A percentile compares a stretch with the other conserved stretches of the same genome.
Conservation (phyloP, 2,888 invertebrate genomes). For the Steinernema hermaphroditum region DNA sequence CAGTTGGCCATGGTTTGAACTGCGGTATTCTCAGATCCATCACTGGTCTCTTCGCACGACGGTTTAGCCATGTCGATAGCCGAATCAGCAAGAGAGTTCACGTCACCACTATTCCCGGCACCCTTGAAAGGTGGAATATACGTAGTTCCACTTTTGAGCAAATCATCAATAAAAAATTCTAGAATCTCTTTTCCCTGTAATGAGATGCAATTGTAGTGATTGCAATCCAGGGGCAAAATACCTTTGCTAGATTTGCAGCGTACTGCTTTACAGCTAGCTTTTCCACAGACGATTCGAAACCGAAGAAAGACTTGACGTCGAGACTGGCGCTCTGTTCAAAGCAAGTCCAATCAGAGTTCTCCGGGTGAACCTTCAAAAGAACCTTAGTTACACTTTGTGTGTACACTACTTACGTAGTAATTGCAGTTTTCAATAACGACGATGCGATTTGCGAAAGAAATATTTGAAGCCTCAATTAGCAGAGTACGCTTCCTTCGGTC, state of each 20-base stretch:
- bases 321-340: slow-evolving; percentile 89
- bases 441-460: slow-evolving; percentile 83
- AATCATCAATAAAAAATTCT: slow-evolving; percentile 81
- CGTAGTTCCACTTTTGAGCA: slow-evolving; percentile 77
- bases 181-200: slow-evolving; percentile 87
- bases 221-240: too few relatives aligned
- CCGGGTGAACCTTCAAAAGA: slow-evolving; percentile 80
- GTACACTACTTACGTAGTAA: slow-evolving; percentile 81
- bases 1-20: slow-evolving; percentile 12
- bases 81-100: slow-evolving; percentile 49
- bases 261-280: slow-evolving; percentile 95
- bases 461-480: slow-evolving; percentile 87
- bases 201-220: too few relatives aligned
- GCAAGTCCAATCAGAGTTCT: slow-evolving; percentile 90
- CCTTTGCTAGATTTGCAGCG: slow-evolving; percentile 80
- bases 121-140: slow-evolving; percentile 70
- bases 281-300: slow-evolving; percentile 89
- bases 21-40: neutral
- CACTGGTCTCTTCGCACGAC: slow-evolving; percentile 16
- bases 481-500: slow-evolving; percentile 79
- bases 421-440: slow-evolving; percentile 84
- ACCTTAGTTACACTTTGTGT: neutral
- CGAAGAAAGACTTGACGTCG: slow-evolving; percentile 91
- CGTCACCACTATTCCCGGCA: slow-evolving; percentile 33
- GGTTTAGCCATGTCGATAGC: slow-evolving; percentile 55